Percentiles rank a stretch among this genome's conserved stretches.
phyloP scores from a whole-genome alignment of 2,797 vertebrate genomes.

The Helarctos malayanus region DNA sequence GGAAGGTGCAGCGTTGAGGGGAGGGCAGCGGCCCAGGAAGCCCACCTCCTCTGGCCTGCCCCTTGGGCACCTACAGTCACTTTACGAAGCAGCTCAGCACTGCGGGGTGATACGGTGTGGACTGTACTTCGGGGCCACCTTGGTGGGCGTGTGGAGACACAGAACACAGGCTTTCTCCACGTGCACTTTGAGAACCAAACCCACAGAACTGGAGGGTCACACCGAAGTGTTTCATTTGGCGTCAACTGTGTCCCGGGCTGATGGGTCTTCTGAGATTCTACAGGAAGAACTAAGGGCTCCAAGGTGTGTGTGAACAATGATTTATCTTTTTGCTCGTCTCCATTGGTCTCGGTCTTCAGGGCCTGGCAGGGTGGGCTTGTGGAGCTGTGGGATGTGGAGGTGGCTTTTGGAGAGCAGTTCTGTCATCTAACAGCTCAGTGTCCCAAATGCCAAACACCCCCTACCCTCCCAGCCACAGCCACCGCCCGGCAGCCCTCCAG shows the following conservation, averaged over 20 bases:
- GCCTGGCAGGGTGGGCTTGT: not conserved
- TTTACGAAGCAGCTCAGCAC: too few species aligned
- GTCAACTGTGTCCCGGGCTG: constrained; percentile 73
- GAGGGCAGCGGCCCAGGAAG: not conserved
- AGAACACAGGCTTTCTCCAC: rapidly evolving
- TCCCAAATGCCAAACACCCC: not conserved
- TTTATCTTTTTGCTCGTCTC: not conserved
- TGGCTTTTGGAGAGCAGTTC: not conserved
- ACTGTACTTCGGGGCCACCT: not conserved
- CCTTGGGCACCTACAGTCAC: not conserved
- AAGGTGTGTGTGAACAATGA: rapidly evolving
- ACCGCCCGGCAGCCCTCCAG: not conserved
- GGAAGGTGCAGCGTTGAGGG: not conserved
- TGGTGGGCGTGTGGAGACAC: not conserved
- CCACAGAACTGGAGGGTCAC: constrained; percentile 73
- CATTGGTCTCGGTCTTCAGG: not conserved
- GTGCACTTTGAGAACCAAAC: not conserved
- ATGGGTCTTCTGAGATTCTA: constrained; percentile 65
- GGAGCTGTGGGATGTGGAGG: too few species aligned
- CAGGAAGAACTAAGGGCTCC: not conserved
- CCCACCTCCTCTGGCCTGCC: not conserved
- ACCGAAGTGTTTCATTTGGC: constrained; percentile 81
- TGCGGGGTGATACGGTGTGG: not conserved
- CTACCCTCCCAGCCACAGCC: rapidly evolving
- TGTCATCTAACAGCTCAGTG: not conserved